A percentile compares a stretch with the other conserved stretches of the same genome.
Conservation (phyloP, 2,113 vertebrate species). For the Syngnathoides biaculeatus region DNA sequence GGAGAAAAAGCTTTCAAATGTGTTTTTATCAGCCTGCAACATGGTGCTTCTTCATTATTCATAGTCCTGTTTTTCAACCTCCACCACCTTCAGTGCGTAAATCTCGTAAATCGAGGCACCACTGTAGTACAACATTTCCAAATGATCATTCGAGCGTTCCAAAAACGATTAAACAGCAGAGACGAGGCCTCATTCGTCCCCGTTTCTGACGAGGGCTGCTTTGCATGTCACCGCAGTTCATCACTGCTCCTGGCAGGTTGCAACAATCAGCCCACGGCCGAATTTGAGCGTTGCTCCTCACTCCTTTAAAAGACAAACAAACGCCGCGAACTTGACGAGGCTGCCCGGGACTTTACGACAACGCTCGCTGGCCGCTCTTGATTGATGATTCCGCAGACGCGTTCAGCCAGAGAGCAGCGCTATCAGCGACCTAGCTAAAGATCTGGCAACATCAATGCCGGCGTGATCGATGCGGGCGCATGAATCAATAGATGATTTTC, state of each 20-base stretch:
- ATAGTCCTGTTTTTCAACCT: not conserved
- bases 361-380: not conserved
- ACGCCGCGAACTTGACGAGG: not conserved
- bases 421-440: not conserved
- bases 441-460: not conserved
- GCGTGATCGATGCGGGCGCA: not conserved
- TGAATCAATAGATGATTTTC: constrained; percentile 5
- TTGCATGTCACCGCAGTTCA: not conserved
- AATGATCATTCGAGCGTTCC: not conserved
- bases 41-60: not conserved
- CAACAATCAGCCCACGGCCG: not conserved
- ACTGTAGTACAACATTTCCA: too few species aligned
- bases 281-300: not conserved
- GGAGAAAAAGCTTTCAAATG: not conserved
- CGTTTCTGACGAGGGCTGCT: not conserved
- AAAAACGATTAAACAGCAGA: not conserved
- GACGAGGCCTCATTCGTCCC: not conserved
- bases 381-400: not conserved
- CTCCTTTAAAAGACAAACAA: not conserved
- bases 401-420: not conserved
- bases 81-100: not conserved
- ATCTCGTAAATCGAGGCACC: too few species aligned
- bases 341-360: not conserved
- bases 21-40: not conserved
- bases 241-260: not conserved